Percentiles rank a stretch among this genome's conserved stretches.
These are phyloP conservation scores for Motacilla tschutschensis DNA, from an alignment of 2,113 vertebrate species.

Conservation along the genomic window DNA sequence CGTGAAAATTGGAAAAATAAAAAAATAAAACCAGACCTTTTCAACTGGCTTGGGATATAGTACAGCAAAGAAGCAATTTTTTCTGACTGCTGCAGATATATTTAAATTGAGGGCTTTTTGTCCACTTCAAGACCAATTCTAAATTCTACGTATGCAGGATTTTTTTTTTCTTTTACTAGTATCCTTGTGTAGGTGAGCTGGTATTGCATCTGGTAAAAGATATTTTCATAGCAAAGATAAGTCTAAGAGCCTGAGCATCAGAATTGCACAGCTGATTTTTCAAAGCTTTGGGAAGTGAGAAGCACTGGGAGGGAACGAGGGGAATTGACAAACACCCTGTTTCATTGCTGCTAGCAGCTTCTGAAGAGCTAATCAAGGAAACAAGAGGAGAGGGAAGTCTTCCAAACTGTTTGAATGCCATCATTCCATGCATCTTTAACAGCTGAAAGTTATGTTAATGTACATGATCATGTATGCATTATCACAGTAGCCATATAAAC, in stretches of 20 bases:
- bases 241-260: not conserved
- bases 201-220: not conserved
- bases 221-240: not conserved
- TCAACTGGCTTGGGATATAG: not conserved
- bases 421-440: not conserved
- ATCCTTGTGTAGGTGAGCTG: not conserved
- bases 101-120: not conserved
- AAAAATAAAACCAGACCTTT: not conserved
- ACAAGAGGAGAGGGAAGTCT: not conserved
- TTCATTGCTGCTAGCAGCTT: not conserved
- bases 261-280: not conserved
- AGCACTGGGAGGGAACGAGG: not conserved
- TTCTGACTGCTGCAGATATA: not conserved
- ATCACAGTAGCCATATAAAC: not conserved
- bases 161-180: not conserved
- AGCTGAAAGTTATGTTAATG: not conserved
- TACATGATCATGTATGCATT: not conserved
- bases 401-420: not conserved
- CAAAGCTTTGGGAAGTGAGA: not conserved
- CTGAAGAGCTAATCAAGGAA: not conserved
- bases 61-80: not conserved
- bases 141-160: not conserved
- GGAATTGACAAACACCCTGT: not conserved
- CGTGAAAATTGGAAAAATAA: not conserved
- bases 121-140: not conserved